Conservation (phyloP, 1,140 invertebrate species). For the Megathymus violae region DNA sequence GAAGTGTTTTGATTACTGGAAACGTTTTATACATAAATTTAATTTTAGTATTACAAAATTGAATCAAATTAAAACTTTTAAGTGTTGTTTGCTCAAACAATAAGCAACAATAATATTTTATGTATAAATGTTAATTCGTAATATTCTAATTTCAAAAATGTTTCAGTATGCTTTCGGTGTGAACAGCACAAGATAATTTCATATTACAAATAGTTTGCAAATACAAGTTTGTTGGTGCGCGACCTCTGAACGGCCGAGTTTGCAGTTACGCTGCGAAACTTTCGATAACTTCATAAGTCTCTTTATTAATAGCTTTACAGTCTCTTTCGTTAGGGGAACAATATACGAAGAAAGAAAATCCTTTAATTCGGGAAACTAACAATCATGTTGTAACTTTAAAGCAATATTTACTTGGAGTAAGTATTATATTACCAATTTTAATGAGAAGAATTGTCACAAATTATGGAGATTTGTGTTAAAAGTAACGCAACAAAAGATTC, state of each 20-base stretch:
- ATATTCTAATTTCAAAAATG: too few species aligned
- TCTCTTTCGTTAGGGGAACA: conserved; percentile 38
- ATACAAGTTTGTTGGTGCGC: conserved; percentile 74
- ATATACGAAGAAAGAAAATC: conserved; percentile 7
- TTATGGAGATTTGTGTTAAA: conserved; percentile 67
- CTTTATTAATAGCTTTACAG: conserved; percentile 71
- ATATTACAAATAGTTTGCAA: conserved; percentile 77
- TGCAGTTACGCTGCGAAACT: conserved; percentile 63
- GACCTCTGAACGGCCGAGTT: conserved; percentile 61
- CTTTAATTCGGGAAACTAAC: neutral
- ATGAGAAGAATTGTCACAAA: conserved; percentile 42
- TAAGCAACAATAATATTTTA: too few species aligned
- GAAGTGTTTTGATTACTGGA: too few species aligned
- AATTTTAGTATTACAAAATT: too few species aligned
- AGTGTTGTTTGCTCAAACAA: too few species aligned
- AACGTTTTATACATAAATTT: too few species aligned
- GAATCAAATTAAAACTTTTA: too few species aligned
- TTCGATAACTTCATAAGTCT: conserved; percentile 75
- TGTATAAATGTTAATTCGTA: too few species aligned
- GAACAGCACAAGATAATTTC: conserved; percentile 63
- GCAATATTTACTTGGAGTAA: neutral
- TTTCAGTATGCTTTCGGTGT: conserved; percentile 47
- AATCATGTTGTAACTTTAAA: neutral
- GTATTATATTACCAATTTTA: neutral
- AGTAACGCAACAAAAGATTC: conserved; percentile 76